Conservation (phyloP, 2,888 invertebrate genomes). For the Parthenolecanium corni region DNA sequence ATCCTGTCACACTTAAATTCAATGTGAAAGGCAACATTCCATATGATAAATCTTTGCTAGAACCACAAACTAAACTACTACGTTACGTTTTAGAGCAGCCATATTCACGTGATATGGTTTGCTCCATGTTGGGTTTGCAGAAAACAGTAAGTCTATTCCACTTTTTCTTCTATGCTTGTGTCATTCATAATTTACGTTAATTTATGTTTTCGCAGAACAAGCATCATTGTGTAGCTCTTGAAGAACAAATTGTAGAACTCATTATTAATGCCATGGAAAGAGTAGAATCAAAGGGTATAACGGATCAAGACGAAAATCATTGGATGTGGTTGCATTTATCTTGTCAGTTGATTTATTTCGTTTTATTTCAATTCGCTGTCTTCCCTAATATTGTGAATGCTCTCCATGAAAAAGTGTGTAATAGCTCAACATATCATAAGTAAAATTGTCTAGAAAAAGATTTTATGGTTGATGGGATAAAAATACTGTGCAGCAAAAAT, state of each 20-base stretch:
- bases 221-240: conserved; percentile 73
- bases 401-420: conserved; percentile 62
- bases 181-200: background rate
- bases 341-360: conserved; percentile 87
- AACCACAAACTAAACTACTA: conserved; percentile 77
- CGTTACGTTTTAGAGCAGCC: conserved; percentile 88
- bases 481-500: no score
- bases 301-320: conserved; percentile 31
- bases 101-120: conserved; percentile 92
- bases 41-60: conserved; percentile 72
- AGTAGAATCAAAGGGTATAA: conserved; percentile 50
- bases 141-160: conserved; percentile 53
- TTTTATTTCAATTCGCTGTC: conserved; percentile 83
- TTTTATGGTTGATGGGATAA: no score
- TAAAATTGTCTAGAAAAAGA: no score
- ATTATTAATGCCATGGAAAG: conserved; percentile 86
- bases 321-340: conserved; percentile 89
- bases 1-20: conserved; percentile 66
- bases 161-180: background rate
- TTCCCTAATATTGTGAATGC: conserved; percentile 87
- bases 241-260: conserved; percentile 83
- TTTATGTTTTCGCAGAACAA: conserved; percentile 48
- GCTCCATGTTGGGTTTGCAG: conserved; percentile 83
- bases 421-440: no score
- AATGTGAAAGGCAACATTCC: conserved; percentile 62